phyloP scores from a whole-genome alignment of 2,888 invertebrate species.

The Cantharis rufa region DNA sequence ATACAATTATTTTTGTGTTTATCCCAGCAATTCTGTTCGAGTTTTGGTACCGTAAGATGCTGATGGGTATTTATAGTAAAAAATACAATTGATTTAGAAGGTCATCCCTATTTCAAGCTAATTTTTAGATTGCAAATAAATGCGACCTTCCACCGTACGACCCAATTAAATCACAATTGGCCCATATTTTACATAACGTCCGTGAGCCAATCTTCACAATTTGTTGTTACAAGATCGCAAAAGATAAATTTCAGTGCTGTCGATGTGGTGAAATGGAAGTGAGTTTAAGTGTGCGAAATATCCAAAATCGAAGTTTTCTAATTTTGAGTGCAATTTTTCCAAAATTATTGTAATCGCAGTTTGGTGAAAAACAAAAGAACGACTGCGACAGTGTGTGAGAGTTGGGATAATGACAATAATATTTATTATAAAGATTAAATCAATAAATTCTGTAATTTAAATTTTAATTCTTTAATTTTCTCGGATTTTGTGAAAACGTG shows the following conservation, averaged over 20 bases:
- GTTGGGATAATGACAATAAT: no score
- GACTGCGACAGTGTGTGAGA: no score
- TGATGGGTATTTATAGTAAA: neutral
- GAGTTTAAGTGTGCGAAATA: neutral
- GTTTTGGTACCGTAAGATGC: neutral
- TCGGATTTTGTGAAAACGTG: no score
- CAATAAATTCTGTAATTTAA: no score
- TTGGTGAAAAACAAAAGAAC: no score
- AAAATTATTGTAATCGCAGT: no score
- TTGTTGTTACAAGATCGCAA: neutral
- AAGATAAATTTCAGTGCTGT: neutral
- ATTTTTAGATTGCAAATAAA: neutral
- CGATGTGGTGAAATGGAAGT: neutral
- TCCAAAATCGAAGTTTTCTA: neutral
- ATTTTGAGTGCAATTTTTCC: neutral
- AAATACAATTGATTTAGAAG: neutral
- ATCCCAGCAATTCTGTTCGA: neutral
- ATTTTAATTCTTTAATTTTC: no score
- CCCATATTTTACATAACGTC: neutral
- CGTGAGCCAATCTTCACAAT: neutral
- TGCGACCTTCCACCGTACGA: neutral
- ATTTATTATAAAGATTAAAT: no score
- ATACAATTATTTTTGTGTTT: neutral
- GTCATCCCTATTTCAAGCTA: neutral
- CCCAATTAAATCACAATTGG: neutral